phyloP scores from a whole-genome alignment of 2,113 vertebrate genomes.

The Zapus hudsonius region DNA sequence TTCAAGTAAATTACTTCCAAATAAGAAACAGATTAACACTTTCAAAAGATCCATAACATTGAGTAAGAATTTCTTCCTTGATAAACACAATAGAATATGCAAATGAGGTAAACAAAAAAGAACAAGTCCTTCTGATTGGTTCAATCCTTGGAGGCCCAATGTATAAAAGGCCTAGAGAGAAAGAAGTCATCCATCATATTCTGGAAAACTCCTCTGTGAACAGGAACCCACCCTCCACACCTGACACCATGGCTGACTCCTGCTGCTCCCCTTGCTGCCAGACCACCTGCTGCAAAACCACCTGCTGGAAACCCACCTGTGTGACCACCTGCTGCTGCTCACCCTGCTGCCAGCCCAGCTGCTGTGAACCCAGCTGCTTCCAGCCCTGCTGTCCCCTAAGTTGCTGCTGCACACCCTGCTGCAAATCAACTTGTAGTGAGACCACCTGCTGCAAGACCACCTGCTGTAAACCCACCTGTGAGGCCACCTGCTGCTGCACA shows the following conservation, averaged over 20 bases:
- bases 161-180: not conserved
- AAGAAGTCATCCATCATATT: not conserved
- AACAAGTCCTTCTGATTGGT: not conserved
- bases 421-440: not conserved
- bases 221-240: not conserved
- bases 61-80: not conserved
- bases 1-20: not conserved
- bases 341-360: not conserved
- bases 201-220: not conserved
- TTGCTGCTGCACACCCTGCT: not conserved
- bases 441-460: not conserved
- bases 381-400: not conserved
- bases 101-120: not conserved
- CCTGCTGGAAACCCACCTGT: not conserved
- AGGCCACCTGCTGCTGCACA: not conserved
- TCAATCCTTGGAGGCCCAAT: rapidly evolving
- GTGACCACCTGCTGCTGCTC: not conserved
- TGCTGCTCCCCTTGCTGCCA: not conserved
- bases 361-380: not conserved
- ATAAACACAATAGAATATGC: not conserved
- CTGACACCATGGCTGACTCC: not conserved
- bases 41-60: not conserved
- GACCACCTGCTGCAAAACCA: not conserved
- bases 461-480: not conserved
- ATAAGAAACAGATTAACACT: not conserved